Evolutionary conservation across 2,113 vertebrate genomes (phyloP), one percentile per base, ranked within the genome.

Genomic region (Strix uralensis): DNA sequence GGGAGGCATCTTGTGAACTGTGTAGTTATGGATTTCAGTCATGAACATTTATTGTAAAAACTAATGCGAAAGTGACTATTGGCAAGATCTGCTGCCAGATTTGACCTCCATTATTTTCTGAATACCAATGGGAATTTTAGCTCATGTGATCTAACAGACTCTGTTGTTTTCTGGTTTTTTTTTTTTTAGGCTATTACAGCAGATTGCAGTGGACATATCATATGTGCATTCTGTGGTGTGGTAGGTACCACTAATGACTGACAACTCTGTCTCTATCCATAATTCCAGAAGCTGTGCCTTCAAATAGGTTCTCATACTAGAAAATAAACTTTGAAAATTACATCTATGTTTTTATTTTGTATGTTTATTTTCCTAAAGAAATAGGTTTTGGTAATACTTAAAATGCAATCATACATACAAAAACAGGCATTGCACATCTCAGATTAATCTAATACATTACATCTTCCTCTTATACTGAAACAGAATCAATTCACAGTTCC

Each of bases 61-160:
- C 92, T 94, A 95, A 79, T 46, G 88, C 4, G 6, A 79, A 97
- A 96, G 89, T 70, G 78, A 40, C 21, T 94, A 17, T 42, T 70
- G 93, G 74, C 59, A 84, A 81, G 82, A 73, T 52, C 82, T 62
- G 34, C 36, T 95, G 40, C 40, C 42, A 90, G 70, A 79, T 92
- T 88, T 87, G 47, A 71, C 52, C 86, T 81, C 54, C 10, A 5
- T 18, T 81, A 3, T 77, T 91, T 63, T 72, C 23, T 84, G 72
- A 95, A 63, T 70, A 74, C 14, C 59, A 86, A n/a, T 52, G 42
- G 72, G 69, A 92, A 71, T 89, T 81, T 61, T n/a, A 62, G 40
- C 40, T 86, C 57, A 58, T 29, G 42, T 73, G 38, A 90, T 57
- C 47, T 44, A 77, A 71, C 27, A 81, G 58, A 51, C 9, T 15